Conservation (phyloP, 2,797 vertebrate species). For the Streptopelia turtur region DNA sequence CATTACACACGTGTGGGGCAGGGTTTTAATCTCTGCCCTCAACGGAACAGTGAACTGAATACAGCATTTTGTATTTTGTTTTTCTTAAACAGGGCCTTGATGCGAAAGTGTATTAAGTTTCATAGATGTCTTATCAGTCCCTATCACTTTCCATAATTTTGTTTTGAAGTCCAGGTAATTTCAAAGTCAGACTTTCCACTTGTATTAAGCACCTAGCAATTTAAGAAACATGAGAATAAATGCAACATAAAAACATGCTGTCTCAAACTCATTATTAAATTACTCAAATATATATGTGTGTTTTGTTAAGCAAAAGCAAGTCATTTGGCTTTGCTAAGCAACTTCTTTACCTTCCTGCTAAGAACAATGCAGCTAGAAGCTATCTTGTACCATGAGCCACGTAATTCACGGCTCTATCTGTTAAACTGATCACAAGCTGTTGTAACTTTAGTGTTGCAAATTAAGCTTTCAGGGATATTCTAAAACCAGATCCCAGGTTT, state of each 20-base stretch:
- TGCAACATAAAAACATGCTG: background rate
- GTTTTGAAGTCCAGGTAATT: background rate
- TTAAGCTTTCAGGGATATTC: conserved; percentile 9
- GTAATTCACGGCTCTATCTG: background rate
- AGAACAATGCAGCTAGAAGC: background rate
- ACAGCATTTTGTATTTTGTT: background rate
- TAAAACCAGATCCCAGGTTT: conserved; percentile 28
- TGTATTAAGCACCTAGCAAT: background rate
- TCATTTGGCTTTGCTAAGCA: background rate
- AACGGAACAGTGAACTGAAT: background rate
- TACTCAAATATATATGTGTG: background rate
- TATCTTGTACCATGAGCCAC: background rate
- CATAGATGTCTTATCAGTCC: background rate
- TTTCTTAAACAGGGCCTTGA: background rate
- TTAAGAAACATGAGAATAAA: background rate
- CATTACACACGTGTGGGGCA: background rate
- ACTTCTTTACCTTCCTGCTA: background rate
- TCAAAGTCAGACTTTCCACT: conserved; percentile 21
- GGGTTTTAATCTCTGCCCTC: background rate
- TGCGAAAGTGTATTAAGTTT: background rate
- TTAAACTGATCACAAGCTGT: background rate
- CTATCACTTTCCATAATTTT: background rate
- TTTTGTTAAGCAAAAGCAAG: background rate
- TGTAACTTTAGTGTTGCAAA: background rate
- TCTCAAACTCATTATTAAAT: background rate